A percentile compares a stretch with the other conserved stretches of the same genome.
phyloP scores from a whole-genome alignment of 2,113 vertebrate species.

The Solenodon paradoxus region DNA sequence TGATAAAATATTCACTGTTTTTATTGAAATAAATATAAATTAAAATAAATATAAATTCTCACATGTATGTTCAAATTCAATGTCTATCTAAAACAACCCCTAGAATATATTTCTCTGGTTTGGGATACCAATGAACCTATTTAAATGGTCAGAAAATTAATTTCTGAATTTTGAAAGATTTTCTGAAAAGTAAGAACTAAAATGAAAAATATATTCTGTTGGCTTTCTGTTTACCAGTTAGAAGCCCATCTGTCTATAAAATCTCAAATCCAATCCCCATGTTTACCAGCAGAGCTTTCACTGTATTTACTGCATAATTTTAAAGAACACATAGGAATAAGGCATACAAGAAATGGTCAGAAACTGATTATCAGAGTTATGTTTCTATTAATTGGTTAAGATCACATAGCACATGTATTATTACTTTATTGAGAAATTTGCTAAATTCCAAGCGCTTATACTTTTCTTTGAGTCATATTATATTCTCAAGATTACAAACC shows the following conservation, averaged over 20 bases:
- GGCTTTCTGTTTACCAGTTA: neutral
- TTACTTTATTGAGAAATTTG: neutral
- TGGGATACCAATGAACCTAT: neutral
- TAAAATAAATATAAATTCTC: neutral
- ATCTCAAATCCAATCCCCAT: neutral
- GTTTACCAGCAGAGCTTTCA: neutral
- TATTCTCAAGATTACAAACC: neutral
- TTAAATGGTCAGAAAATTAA: neutral
- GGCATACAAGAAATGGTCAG: neutral
- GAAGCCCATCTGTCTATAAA: neutral
- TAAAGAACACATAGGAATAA: neutral
- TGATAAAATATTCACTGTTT: neutral
- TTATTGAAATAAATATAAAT: too few species aligned
- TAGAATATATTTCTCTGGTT: neutral
- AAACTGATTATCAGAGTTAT: neutral
- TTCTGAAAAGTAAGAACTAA: neutral
- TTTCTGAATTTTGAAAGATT: conserved; percentile 37
- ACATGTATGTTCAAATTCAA: neutral
- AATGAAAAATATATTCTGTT: neutral
- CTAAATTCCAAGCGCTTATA: neutral
- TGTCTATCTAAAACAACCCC: neutral
- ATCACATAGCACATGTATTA: neutral
- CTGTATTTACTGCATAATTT: neutral
- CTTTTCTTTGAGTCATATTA: conserved; percentile 1
- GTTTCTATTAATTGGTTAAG: conserved; percentile 1